A percentile compares a stretch with the other conserved stretches of the same genome.
These are phyloP conservation scores for Vespertilio murinus DNA, from an alignment of 2,797 vertebrate species.

Conservation along the genomic window DNA sequence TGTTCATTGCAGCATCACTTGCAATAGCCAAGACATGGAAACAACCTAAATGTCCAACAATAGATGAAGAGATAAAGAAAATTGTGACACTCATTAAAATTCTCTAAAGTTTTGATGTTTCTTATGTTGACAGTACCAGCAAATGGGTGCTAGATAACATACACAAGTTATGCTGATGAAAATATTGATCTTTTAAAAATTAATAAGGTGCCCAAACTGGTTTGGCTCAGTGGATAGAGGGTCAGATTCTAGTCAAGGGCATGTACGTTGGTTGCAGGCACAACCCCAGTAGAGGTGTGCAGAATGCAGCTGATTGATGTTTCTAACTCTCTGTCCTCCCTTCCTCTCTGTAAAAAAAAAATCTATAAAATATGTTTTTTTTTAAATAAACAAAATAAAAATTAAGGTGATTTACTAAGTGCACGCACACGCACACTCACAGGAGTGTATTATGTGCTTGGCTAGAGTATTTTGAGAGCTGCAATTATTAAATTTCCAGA, in stretches of 20 bases:
- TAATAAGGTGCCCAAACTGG: not conserved
- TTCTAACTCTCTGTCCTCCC: too few species aligned
- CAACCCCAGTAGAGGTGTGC: too few species aligned
- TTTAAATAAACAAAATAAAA: not conserved
- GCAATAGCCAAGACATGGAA: not conserved
- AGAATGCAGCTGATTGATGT: too few species aligned
- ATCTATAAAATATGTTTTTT: not conserved
- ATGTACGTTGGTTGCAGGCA: too few species aligned
- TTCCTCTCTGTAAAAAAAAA: too few species aligned
- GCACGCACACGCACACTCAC: not conserved
- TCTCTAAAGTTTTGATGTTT: not conserved
- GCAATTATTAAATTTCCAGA: slow-evolving; percentile 3
- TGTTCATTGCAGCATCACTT: not conserved
- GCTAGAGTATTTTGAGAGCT: not conserved
- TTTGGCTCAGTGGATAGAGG: too few species aligned
- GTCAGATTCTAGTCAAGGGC: too few species aligned
- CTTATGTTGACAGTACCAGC: not conserved
- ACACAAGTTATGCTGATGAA: not conserved
- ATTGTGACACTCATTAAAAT: not conserved
- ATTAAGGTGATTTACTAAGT: not conserved
- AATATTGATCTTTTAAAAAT: slow-evolving; percentile 11
- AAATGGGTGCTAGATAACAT: not conserved
- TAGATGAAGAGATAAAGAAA: not conserved
- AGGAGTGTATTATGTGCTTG: not conserved
- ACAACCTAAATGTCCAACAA: not conserved